Evolutionary conservation across 2,113 vertebrate species (phyloP), one percentile per base, ranked within the genome.

Genomic region (Eira barbara): DNA sequence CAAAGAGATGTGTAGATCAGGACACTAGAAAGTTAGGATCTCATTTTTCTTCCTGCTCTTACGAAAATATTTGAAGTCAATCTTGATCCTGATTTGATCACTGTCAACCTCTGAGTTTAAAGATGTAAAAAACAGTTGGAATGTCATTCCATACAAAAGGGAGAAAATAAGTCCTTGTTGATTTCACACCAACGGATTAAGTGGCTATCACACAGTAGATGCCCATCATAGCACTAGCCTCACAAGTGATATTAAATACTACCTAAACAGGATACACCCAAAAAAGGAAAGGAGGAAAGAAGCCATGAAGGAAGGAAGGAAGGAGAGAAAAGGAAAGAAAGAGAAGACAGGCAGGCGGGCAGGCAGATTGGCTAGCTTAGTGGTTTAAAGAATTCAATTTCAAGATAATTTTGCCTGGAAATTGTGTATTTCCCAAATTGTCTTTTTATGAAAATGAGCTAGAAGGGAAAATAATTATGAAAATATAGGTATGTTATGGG

Each of bases 41-140:
- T 94, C 89, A 89, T 90, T 97, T 97, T 98, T 94, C 95, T 94
- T 97, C 93, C 27, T 89, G n/a, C 79, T 92, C 78, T 95, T 96
- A 89, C 63, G 88, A 86, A 97, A 94, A 89, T 95, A 97, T 80
- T 67, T 96, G 61, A 98, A 96, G 79, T 91, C 61, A 76, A 11
- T 86, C 78, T 94, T 97, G 95, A 95, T 84, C 71, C 87, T 97
- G 71, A 97, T 92, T 89, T 97, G 85, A 93, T 94, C 97, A 96
- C 12, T 97, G 93, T 67, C 59, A 96, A 95, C 78, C 96, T 97
- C 65, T 95, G 71, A 98, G 96, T 97, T 93, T 84, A 97, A 96
- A 97, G 69, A 97, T 92, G 63, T 98, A 97, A 95, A 97, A 95
- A 96, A 88, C 36, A 95, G 61, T 71, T 97, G 71, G 59, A 97